Evolutionary conservation across 2,888 invertebrate genomes (phyloP), one percentile per base, ranked within the genome.

Genomic region (Cyclophora albipunctata): DNA sequence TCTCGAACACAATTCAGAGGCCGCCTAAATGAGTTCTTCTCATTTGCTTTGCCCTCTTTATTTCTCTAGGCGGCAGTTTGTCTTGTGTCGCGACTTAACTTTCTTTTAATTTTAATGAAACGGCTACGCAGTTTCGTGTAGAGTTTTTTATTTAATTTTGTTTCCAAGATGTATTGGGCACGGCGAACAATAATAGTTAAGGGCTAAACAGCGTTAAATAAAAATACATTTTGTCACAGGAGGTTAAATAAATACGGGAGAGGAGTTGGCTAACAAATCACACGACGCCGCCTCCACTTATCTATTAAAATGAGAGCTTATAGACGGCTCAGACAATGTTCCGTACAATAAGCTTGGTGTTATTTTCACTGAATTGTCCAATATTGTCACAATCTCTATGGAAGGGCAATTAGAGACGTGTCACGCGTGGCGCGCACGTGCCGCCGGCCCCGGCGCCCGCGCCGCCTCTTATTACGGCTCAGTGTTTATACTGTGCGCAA

Each of bases 271-370:
- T 69, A 75, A 84, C 84, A 85, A 86, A 86, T 84, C 80, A 81
- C 76, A 60, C 73, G 73, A 71, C 83, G 75, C 83, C 87, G 74
- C 84, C 86, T 83, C 66, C 81, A 81, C 84, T 86, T 87, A 88
- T 86, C 85, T 87, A 85, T 88, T 84, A 84, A 85, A 86, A 86
- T 86, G 83, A 83, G 87, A 85, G 86, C 84, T 87, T 87, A 85
- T 80, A 75, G 84, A 75, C 73, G 70, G 81, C 74, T 80, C 68
- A 72, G 74, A 71, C 69, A 70, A 62, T 73, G 71, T 64, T 71
- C 66, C 60, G 68, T 71, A 76, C 74, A 66, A 66, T 69, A 54
- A 75, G 79, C 71, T 67, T 71, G 81, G 86, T 84, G 84, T 86
- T 87, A 85, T 87, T 87, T 87, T 86, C 85, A 84, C 81, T 81